phyloP scores from a whole-genome alignment of 92 coral and sea anemone genomes.

The Plumapathes pennacea region DNA sequence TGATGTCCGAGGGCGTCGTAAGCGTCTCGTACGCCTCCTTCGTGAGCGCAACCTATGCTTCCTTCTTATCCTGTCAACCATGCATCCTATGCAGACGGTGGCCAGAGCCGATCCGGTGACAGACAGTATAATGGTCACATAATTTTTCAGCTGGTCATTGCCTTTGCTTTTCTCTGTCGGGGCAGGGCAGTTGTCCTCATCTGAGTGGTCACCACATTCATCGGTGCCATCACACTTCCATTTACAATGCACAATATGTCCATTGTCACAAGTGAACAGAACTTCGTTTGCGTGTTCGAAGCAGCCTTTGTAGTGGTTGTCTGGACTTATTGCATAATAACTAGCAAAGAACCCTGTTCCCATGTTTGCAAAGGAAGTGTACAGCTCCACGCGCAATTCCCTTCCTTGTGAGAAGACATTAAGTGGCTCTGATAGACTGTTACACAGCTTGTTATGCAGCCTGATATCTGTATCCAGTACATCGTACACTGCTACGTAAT shows the following conservation, averaged over 20 bases:
- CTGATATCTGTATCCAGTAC: conserved; percentile 31
- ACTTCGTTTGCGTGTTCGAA: conserved; percentile 47
- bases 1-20: conserved; percentile 41
- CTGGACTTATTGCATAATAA: conserved; percentile 62
- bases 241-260: conserved; percentile 60
- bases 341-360: conserved; percentile 76
- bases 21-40: conserved; percentile 59
- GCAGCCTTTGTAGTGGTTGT: conserved; percentile 61
- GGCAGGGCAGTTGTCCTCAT: conserved; percentile 53
- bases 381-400: conserved; percentile 49
- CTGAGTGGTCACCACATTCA: conserved; percentile 82
- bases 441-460: conserved; percentile 57
- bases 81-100: conserved; percentile 62
- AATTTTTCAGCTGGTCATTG: conserved; percentile 54
- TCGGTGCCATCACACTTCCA: conserved; percentile 83
- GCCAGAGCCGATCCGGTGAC: conserved; percentile 73
- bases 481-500: conserved; percentile 67
- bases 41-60: conserved; percentile 63
- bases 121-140: conserved; percentile 69
- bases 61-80: conserved; percentile 65
- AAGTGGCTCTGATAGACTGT: conserved; percentile 23
- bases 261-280: conserved; percentile 60
- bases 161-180: conserved; percentile 5
- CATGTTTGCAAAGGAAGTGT: conserved; percentile 17
- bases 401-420: conserved; percentile 45